Evolutionary conservation across 2,113 vertebrate genomes (phyloP).

Genomic region (Planiliza haematocheilus): DNA sequence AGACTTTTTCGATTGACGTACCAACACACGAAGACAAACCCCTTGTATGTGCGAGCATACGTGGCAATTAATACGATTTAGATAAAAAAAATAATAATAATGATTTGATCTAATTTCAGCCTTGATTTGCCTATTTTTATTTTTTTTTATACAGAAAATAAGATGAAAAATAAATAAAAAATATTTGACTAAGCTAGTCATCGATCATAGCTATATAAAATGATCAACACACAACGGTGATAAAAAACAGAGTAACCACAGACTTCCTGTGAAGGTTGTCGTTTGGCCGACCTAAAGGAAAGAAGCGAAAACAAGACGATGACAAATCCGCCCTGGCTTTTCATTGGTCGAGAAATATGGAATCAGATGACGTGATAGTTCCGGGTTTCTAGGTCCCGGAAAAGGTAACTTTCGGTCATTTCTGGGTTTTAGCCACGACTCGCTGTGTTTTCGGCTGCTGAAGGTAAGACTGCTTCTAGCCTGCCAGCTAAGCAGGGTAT

Average conservation of each 20-base stretch:
- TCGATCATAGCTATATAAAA: too few species aligned
- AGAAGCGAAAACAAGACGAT: neutral
- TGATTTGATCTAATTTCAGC: too few species aligned
- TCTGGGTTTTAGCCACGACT: neutral
- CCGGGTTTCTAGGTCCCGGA: conserved; percentile 66
- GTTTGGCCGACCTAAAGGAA: neutral
- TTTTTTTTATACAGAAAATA: too few species aligned
- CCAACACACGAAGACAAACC: too few species aligned
- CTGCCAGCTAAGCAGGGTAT: conserved; percentile 41
- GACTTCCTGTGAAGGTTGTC: conserved; percentile 25
- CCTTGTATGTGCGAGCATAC: too few species aligned
- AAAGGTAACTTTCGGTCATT: conserved; percentile 87
- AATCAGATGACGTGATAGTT: conserved; percentile 85
- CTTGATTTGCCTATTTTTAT: too few species aligned
- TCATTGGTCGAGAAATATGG: conserved; percentile 84
- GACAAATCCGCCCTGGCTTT: neutral
- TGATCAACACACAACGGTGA: too few species aligned
- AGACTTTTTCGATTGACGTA: too few species aligned
- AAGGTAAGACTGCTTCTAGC: conserved; percentile 68
- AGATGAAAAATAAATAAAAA: too few species aligned
- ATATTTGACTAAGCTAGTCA: too few species aligned
- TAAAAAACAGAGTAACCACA: neutral
- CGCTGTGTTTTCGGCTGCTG: neutral
- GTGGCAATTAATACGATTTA: too few species aligned
- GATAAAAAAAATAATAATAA: too few species aligned